Percentiles rank a stretch among this genome's conserved stretches.
Conservation (phyloP, 2,113 vertebrate species). For the Oryzias curvinotus region DNA sequence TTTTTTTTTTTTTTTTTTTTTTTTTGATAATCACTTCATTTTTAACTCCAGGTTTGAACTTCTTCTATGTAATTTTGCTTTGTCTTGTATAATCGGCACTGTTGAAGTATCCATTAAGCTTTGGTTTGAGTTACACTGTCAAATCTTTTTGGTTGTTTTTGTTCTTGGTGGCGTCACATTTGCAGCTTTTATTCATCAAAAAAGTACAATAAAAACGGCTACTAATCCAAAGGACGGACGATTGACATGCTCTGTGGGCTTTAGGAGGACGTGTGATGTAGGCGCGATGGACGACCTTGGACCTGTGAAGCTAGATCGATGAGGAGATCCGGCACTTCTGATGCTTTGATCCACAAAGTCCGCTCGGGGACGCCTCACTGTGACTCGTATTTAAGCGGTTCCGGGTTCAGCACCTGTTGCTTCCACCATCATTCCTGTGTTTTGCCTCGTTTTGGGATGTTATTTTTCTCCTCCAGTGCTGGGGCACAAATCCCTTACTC, state of each 20-base stretch:
- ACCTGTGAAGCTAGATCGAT: slow-evolving; percentile 30
- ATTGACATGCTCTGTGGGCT: background rate
- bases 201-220: slow-evolving; percentile 19
- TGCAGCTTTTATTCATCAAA: too few species aligned
- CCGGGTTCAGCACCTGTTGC: slow-evolving; percentile 41
- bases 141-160: slow-evolving; percentile 22
- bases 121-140: slow-evolving; percentile 50
- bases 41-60: slow-evolving; percentile 63
- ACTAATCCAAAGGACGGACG: slow-evolving; percentile 54
- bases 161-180: slow-evolving; percentile 22
- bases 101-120: slow-evolving; percentile 56
- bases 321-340: slow-evolving; percentile 36
- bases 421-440: background rate
- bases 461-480: slow-evolving; percentile 22
- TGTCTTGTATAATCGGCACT: slow-evolving; percentile 57
- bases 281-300: too few species aligned
- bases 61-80: slow-evolving; percentile 54
- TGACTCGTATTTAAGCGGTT: slow-evolving; percentile 61
- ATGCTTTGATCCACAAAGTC: slow-evolving; percentile 53
- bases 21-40: slow-evolving; percentile 56
- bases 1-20: slow-evolving; percentile 20
- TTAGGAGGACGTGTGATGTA: too few species aligned
- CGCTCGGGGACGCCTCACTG: slow-evolving; percentile 57
- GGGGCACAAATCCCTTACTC: slow-evolving; percentile 49
- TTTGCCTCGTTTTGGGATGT: slow-evolving; percentile 36